Conservation (phyloP, 2,797 vertebrate genomes). For the Cephalopachus bancanus region DNA sequence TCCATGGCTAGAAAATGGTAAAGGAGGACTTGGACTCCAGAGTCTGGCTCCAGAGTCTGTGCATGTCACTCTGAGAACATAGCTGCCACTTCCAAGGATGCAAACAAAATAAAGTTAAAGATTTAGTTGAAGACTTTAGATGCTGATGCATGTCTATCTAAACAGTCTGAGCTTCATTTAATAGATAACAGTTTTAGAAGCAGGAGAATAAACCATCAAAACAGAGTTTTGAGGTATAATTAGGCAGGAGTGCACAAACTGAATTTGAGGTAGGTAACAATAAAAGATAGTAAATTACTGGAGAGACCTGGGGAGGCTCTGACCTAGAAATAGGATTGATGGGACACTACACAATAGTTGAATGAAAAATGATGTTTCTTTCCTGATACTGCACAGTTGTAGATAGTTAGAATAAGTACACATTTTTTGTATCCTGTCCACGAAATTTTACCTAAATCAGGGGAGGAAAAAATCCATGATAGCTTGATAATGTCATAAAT, state of each 20-base stretch:
- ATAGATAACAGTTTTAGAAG: neutral
- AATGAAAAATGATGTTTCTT: neutral
- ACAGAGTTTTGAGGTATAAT: neutral
- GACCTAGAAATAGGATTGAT: neutral
- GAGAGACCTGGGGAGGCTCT: accelerated
- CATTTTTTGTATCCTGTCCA: neutral
- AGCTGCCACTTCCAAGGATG: neutral
- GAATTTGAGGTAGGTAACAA: neutral
- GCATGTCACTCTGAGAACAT: neutral
- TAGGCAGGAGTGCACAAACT: neutral
- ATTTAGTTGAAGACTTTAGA: neutral
- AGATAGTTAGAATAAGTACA: neutral
- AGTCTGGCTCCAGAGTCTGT: neutral
- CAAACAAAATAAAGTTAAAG: neutral
- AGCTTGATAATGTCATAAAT: neutral
- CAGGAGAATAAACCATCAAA: neutral
- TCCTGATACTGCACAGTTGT: neutral
- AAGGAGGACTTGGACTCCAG: neutral
- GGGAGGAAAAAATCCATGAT: neutral
- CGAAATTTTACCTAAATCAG: neutral
- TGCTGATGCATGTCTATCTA: neutral
- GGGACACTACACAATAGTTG: neutral
- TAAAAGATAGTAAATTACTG: neutral
- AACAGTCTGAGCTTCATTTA: slow-evolving; percentile 20
- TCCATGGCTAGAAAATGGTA: neutral